Evolutionary conservation across 2,113 vertebrate genomes (phyloP).

Genomic region (Silurus meridionalis): DNA sequence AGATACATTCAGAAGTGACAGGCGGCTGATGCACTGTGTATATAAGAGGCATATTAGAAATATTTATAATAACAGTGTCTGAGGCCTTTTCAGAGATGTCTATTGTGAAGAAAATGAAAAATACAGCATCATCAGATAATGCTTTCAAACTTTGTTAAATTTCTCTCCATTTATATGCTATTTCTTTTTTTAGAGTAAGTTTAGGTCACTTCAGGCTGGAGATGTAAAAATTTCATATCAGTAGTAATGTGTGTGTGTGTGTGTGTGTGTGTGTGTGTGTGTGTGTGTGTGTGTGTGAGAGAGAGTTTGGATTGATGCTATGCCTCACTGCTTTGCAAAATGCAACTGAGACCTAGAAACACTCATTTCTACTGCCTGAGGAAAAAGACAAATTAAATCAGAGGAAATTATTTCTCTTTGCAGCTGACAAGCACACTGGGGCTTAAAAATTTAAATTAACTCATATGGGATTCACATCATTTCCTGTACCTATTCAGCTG

Average conservation of each 20-base stretch:
- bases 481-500: slow-evolving; percentile 3
- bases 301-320: background rate
- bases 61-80: background rate
- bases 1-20: background rate
- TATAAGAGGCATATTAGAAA: background rate
- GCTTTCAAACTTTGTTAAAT: background rate
- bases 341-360: slow-evolving; percentile 52
- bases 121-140: background rate
- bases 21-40: background rate
- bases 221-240: background rate
- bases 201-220: background rate
- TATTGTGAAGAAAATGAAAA: background rate
- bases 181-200: background rate
- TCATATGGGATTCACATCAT: slow-evolving; percentile 40
- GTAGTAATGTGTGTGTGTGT: background rate
- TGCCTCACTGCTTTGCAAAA: slow-evolving; percentile 47
- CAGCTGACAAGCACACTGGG: slow-evolving; percentile 65
- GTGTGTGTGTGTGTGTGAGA: slow-evolving; percentile 15
- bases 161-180: background rate
- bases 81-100: background rate
- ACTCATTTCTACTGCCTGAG: slow-evolving; percentile 56
- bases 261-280: slow-evolving; percentile 12
- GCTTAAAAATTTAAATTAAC: slow-evolving; percentile 57
- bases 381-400: slow-evolving; percentile 62
- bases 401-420: slow-evolving; percentile 63